phyloP scores from a whole-genome alignment of 2,113 vertebrate genomes.

The Poecile atricapillus region DNA sequence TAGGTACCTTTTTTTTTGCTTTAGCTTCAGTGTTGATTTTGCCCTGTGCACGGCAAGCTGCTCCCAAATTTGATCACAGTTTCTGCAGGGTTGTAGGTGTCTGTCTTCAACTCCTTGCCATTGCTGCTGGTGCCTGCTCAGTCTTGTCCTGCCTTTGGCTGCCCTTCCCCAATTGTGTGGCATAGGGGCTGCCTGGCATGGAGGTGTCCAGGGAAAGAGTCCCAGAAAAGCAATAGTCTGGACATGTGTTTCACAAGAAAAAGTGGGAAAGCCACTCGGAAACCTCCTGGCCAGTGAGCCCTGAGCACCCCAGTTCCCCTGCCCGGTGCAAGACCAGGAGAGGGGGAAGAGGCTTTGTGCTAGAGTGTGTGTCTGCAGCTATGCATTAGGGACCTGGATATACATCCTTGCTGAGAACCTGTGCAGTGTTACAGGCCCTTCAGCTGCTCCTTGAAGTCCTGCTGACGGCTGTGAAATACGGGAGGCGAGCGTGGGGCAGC shows the following conservation, averaged over 20 bases:
- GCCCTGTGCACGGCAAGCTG: not conserved
- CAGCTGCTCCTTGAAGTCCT: slow-evolving; percentile 8
- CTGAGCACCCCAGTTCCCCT: rapidly evolving
- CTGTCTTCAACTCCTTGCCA: not conserved
- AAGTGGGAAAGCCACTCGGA: not conserved
- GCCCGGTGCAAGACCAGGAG: not conserved
- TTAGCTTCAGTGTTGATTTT: not conserved
- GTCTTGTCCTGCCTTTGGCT: not conserved
- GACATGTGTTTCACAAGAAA: not conserved
- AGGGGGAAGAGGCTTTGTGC: not conserved
- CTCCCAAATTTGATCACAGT: not conserved
- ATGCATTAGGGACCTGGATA: not conserved
- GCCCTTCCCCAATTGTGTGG: not conserved
- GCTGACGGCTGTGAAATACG: slow-evolving; percentile 31
- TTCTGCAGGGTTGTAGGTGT: not conserved
- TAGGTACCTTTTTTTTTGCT: not conserved
- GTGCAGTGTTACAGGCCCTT: not conserved
- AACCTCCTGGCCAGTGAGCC: not conserved
- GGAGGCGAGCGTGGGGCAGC: not conserved
- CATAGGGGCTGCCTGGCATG: not conserved
- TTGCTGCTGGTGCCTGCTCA: rapidly evolving
- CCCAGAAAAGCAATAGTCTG: not conserved
- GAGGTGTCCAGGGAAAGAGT: not conserved
- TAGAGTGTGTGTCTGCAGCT: not conserved
- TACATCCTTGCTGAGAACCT: not conserved